phyloP scores from a whole-genome alignment of 2,888 invertebrate genomes.

The Thymelicus sylvestris region DNA sequence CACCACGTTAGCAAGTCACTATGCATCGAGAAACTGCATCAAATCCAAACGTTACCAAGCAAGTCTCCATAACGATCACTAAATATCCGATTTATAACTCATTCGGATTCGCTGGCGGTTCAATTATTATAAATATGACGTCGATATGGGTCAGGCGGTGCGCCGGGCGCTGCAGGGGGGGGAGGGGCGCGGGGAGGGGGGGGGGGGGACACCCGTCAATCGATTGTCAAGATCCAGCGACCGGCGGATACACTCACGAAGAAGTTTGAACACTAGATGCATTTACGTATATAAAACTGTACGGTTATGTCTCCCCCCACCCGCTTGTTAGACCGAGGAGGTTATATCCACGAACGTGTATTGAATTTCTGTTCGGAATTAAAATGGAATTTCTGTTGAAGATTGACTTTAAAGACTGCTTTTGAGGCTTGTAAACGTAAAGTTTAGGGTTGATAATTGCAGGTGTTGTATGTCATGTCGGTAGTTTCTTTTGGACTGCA shows the following conservation, averaged over 20 bases:
- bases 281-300: constrained; percentile 45
- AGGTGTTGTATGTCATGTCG: no score
- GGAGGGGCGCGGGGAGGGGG: constrained; percentile 33
- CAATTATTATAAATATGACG: constrained; percentile 84
- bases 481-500: no score
- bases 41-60: constrained; percentile 5
- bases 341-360: constrained; percentile 22
- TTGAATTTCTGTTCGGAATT: constrained; percentile 32
- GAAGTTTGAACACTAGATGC: constrained; percentile 49
- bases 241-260: constrained; percentile 49
- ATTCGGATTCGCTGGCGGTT: constrained; percentile 60
- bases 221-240: constrained; percentile 82
- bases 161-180: constrained; percentile 50
- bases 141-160: constrained; percentile 77
- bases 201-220: constrained; percentile 81
- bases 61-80: constrained; percentile 17
- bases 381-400: constrained; percentile 25
- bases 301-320: constrained; percentile 37
- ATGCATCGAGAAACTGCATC: neutral
- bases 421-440: no score
- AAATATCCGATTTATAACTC: constrained; percentile 52
- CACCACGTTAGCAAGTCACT: no score
- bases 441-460: no score
- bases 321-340: constrained; percentile 6
- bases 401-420: constrained; percentile 17